phyloP scores from a whole-genome alignment of 2,797 vertebrate genomes.

The Sebastiscus albofasciatus region DNA sequence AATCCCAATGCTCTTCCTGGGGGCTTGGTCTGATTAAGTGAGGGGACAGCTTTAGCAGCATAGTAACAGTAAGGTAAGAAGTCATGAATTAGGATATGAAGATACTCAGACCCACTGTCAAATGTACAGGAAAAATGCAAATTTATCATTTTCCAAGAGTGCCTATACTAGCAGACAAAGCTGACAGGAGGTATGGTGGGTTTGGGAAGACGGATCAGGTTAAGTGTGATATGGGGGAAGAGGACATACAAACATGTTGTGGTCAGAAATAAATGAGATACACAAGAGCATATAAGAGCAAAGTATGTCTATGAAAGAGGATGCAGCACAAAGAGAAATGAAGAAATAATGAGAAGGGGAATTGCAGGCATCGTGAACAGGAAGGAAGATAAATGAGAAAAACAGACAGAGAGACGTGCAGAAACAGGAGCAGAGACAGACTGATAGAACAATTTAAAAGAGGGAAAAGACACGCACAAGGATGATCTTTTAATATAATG shows the following conservation, averaged over 20 bases:
- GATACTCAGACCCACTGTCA: background rate
- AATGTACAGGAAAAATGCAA: background rate
- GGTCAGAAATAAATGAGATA: background rate
- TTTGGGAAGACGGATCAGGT: background rate
- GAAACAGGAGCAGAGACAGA: slow-evolving; percentile 17
- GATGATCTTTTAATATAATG: slow-evolving; percentile 45
- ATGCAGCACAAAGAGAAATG: slow-evolving; percentile 4
- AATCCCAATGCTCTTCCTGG: too few species aligned
- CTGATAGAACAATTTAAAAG: slow-evolving; percentile 4
- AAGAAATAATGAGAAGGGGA: background rate
- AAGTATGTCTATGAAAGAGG: background rate
- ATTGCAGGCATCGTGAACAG: slow-evolving; percentile 5
- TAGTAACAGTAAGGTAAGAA: background rate
- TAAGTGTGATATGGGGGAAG: background rate
- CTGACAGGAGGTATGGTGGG: background rate
- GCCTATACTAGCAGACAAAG: background rate
- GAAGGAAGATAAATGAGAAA: slow-evolving; percentile 50
- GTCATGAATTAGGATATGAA: background rate
- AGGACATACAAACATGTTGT: background rate
- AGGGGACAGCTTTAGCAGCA: background rate
- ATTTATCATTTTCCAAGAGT: background rate
- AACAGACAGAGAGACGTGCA: slow-evolving; percentile 33
- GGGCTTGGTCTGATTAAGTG: background rate
- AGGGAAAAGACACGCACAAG: slow-evolving; percentile 9
- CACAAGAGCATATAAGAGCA: background rate